Evolutionary conservation across 2,797 vertebrate genomes (phyloP), one percentile per base, ranked within the genome.

Genomic region (Manis javanica): DNA sequence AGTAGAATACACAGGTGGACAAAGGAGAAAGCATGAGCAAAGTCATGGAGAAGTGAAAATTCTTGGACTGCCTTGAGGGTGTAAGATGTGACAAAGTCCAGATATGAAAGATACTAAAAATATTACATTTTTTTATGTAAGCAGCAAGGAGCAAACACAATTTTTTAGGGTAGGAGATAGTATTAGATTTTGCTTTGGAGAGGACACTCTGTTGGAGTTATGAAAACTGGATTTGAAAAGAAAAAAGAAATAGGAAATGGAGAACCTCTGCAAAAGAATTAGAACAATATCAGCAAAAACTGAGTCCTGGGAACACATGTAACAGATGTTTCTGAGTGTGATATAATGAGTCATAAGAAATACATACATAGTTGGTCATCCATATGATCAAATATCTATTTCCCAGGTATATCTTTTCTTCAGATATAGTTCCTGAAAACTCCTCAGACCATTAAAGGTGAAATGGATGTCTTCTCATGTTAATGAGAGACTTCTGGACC

Each of bases 121-220:
- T 81, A 71, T 42, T 84, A 39, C 71, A 51, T 87, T 81, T 92
- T 85, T 39, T 79, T 42, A 63, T 68, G 13, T 75, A 72, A 95
- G 29, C 37, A 51, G 13, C 37, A 51, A 94, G 26, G 23, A 72
- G 1, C 29, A 95, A 82, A 18, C 0, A 26, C 15, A 39, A 77
- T 1, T 16, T 49, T 90, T 79, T 63, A 85, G 15, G 24, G 9
- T 31, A 61, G 19, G 9, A 29, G 21, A 55, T 79, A 53, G 39
- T 53, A 24, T 16, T 49, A 57, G 31, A 64, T 61, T 74, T 84
- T 83, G 23, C 24, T 64, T 68, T 71, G 3, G 3, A 55, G 21
- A 88, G 29, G 12, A 26, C 72, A 77, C 59, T 37, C 8, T 59
- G 23, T 55, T 57, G 16, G 64, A 39, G 46, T 77, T 82, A 23